These are phyloP conservation scores for Microtus ochrogaster DNA, from an alignment of 2,113 vertebrate genomes.

Conservation along the genomic window DNA sequence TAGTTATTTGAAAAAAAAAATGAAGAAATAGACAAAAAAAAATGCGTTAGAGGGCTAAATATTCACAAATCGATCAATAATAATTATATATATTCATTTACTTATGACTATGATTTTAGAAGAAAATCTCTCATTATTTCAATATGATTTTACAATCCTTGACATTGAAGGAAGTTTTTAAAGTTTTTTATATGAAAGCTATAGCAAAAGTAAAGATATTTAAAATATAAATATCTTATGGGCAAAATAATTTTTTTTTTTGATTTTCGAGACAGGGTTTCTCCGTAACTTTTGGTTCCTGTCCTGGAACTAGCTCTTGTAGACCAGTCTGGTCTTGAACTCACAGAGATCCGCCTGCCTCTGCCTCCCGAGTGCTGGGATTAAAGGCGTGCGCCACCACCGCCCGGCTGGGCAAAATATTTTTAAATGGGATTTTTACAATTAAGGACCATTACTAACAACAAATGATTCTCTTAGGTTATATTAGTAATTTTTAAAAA, in stretches of 20 bases:
- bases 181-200: not conserved
- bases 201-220: not conserved
- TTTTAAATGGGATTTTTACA: not conserved
- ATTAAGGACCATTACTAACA: not conserved
- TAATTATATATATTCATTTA: not conserved
- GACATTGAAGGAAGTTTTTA: not conserved
- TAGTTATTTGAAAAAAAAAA: not conserved
- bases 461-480: not conserved
- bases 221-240: not conserved
- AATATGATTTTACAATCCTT: constrained; percentile 9
- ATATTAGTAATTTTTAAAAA: not conserved
- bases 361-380: too few species aligned
- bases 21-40: not conserved
- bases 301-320: too few species aligned
- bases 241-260: not conserved
- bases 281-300: too few species aligned
- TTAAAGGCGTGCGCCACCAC: too few species aligned
- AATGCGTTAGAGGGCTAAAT: not conserved
- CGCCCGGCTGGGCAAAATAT: not conserved
- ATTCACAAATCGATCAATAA: not conserved
- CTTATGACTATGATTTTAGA: not conserved
- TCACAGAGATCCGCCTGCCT: too few species aligned
- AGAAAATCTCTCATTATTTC: not conserved
- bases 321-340: too few species aligned
- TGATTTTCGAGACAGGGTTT: too few species aligned